Conservation (phyloP, 1,140 invertebrate species). For the Cyphomyrmex costatus region DNA sequence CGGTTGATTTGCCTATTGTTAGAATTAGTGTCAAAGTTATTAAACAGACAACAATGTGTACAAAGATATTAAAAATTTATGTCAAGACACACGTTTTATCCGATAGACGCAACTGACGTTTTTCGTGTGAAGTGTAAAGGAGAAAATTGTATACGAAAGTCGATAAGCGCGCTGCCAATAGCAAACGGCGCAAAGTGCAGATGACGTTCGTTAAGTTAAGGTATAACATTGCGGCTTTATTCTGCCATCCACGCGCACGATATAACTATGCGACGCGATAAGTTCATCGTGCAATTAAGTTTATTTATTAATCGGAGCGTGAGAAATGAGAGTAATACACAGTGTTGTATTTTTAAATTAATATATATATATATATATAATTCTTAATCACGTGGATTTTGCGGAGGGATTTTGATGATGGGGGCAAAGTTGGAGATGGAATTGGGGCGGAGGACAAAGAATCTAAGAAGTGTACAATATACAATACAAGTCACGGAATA, state of each 20-base stretch:
- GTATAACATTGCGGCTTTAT: conserved; percentile 1
- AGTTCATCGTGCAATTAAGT: conserved; percentile 25
- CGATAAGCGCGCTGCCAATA: conserved; percentile 17
- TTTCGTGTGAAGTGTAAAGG: neutral
- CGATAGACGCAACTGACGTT: neutral
- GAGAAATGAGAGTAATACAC: conserved; percentile 67
- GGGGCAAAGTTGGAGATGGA: conserved; percentile 11
- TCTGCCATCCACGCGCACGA: neutral
- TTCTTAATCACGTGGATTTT: conserved; percentile 84
- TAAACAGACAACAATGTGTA: neutral
- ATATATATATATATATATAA: conserved; percentile 77
- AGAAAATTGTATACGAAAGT: conserved; percentile 1
- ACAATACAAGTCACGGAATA: conserved; percentile 86
- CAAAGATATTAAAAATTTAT: conserved; percentile 16
- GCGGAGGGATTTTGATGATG: conserved; percentile 66
- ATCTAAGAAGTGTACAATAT: conserved; percentile 85
- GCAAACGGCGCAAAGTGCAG: neutral
- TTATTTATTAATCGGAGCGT: conserved; percentile 48
- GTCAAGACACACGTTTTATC: neutral
- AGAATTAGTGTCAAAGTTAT: conserved; percentile 14
- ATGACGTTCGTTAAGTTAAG: conserved; percentile 13
- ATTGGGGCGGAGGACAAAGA: conserved; percentile 69
- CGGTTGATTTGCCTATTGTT: neutral
- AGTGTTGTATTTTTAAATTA: conserved; percentile 85
- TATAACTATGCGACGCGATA: conserved; percentile 49